Percentiles rank a stretch among this genome's conserved stretches.
These are phyloP conservation scores for Cyrtorhinus lividipennis DNA, from an alignment of 1,140 invertebrate genomes.

Conservation along the genomic window DNA sequence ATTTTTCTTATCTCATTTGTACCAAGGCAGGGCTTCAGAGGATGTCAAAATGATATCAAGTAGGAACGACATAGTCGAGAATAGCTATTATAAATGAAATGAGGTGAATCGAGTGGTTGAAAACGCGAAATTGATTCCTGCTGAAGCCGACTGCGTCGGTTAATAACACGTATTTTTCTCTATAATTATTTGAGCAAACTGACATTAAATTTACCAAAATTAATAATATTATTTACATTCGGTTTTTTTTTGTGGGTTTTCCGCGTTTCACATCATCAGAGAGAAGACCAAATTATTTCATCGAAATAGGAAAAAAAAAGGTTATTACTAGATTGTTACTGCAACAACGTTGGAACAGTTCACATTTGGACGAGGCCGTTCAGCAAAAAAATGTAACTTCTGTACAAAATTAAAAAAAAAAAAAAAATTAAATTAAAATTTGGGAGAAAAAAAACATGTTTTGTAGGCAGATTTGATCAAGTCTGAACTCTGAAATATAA, in stretches of 20 bases:
- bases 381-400: not conserved
- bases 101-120: no score
- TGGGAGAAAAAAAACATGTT: no score
- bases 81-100: no score
- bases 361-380: not conserved
- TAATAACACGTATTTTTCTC: conserved; percentile 9
- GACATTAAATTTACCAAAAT: conserved; percentile 24
- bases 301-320: conserved; percentile 6
- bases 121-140: no score
- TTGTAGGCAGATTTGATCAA: no score
- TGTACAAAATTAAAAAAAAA: no score
- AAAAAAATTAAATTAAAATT: no score
- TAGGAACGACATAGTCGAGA: no score
- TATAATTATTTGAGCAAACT: conserved; percentile 27
- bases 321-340: conserved; percentile 19
- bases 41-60: no score
- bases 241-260: conserved; percentile 13
- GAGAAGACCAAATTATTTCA: conserved; percentile 8
- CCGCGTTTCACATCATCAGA: conserved; percentile 15
- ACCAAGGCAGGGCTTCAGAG: no score
- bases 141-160: not conserved
- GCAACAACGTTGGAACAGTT: not conserved
- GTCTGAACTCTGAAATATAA: no score
- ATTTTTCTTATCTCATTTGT: no score
- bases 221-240: conserved; percentile 18